phyloP scores from a whole-genome alignment of 2,113 vertebrate species.

The Psammodynastes pulverulentus region DNA sequence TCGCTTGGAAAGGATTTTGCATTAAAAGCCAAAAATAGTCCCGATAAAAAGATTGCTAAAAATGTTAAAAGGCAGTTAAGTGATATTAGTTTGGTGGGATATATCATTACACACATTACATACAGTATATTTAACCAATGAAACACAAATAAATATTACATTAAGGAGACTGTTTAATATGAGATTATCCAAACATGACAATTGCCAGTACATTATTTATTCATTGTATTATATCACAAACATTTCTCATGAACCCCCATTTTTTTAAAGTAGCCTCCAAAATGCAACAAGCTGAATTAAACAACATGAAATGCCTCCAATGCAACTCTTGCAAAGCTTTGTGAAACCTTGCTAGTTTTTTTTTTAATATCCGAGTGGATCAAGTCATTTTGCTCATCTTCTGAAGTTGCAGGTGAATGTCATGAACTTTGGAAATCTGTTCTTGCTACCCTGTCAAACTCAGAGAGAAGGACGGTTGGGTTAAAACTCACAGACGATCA shows the following conservation, averaged over 20 bases:
- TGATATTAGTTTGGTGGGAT: neutral
- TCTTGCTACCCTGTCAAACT: too few species aligned
- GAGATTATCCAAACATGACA: neutral
- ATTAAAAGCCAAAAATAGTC: neutral
- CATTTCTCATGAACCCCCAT: neutral
- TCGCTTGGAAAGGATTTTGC: neutral
- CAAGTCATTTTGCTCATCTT: neutral
- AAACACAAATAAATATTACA: neutral
- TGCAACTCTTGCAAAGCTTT: neutral
- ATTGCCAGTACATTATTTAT: neutral
- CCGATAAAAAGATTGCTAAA: neutral
- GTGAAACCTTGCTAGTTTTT: neutral
- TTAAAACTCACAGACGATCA: constrained; percentile 29
- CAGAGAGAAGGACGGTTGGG: neutral
- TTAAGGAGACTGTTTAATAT: neutral
- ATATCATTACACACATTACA: neutral
- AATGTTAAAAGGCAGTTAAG: neutral
- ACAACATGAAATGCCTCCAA: neutral
- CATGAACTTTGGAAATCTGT: neutral
- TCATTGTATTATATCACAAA: neutral
- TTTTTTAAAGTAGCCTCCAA: neutral
- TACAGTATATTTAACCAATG: neutral
- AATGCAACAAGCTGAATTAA: neutral
- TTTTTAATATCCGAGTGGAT: neutral
- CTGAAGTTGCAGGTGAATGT: neutral